Percentiles rank a stretch among this genome's conserved stretches.
These are phyloP conservation scores for Penaeus japonicus DNA, from an alignment of 1,140 invertebrate genomes.

Conservation along the genomic window DNA sequence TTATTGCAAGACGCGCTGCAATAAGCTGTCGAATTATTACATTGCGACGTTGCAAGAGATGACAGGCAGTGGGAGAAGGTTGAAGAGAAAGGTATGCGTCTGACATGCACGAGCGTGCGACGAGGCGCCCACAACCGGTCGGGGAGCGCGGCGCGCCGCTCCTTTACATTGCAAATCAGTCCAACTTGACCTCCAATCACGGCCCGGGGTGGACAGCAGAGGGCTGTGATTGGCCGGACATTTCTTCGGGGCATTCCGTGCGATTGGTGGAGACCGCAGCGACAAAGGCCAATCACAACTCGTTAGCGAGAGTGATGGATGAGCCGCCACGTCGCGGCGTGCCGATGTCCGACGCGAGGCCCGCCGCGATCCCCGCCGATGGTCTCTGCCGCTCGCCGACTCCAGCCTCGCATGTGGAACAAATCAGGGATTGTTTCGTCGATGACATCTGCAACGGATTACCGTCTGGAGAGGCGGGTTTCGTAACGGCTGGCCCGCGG, in stretches of 20 bases:
- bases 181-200: neutral
- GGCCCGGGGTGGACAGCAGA: neutral
- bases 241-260: neutral
- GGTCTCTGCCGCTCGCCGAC: neutral
- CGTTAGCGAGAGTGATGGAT: constrained; percentile 15
- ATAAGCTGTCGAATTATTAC: no score
- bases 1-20: no score
- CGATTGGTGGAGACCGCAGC: neutral
- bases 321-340: neutral
- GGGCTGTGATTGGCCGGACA: neutral
- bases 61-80: neutral
- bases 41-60: neutral
- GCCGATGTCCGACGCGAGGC: neutral
- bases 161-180: constrained; percentile 46
- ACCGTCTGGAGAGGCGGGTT: no score
- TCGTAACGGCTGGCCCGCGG: no score
- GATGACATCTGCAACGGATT: no score
- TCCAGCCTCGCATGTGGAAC: no score
- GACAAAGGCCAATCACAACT: constrained; percentile 31
- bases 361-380: neutral
- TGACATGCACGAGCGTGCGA: neutral
- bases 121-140: neutral
- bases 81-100: neutral
- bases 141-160: neutral
- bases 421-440: no score